Base-by-base conservation (phyloP, 2,888 invertebrate species). In the Himalopsyche kuldschensis region DNA sequence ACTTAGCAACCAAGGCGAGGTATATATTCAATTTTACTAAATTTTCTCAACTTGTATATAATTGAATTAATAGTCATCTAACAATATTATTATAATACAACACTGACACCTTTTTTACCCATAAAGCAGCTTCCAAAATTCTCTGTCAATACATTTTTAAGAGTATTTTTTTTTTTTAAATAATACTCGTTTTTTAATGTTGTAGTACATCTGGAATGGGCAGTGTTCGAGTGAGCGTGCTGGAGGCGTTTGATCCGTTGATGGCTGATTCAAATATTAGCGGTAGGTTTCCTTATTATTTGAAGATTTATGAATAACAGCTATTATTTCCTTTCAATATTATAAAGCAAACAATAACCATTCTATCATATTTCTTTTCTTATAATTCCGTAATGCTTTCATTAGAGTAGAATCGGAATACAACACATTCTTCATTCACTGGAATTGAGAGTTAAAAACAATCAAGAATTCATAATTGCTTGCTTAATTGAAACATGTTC, bases 201-300 rank as follows among this genome's bases (percentile, higher is more conserved):
- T 86, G 78, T 55, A 84, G 83, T 63, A 63, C 77, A 11, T 76
- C 84, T 31, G 88, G 89, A 85, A 88, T 89, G 90, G 92, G 92
- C 90, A 92, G 91, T 90, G 91, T 92, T 88, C 89, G 92, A 89
- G 92, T 92, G 88, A 96, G 96, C 91, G 95, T 97, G 88, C 90
- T 97, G 88, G 96, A 97, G 89, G 96, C 96, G 85, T 97, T 97
- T 90, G 97, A 97, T 93, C 97, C 97, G 78, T 92, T 97, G 89
- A 92, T 96, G 88, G 93, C 93, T 88, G 94, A 94, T 87, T 91
- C 91, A 87, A 90, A 91, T 89, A 91, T 90, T 89, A 89, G 90
- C 87, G 93, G 93, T 93, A 91, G 91, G 90, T 91, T 89, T 89
- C 88, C 88, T 89, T 87, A 75, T 79, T 83, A 35, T 41, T 15